Evolutionary conservation across 1,140 invertebrate genomes (phyloP).

Genomic region (Lasioglossum albipes): DNA sequence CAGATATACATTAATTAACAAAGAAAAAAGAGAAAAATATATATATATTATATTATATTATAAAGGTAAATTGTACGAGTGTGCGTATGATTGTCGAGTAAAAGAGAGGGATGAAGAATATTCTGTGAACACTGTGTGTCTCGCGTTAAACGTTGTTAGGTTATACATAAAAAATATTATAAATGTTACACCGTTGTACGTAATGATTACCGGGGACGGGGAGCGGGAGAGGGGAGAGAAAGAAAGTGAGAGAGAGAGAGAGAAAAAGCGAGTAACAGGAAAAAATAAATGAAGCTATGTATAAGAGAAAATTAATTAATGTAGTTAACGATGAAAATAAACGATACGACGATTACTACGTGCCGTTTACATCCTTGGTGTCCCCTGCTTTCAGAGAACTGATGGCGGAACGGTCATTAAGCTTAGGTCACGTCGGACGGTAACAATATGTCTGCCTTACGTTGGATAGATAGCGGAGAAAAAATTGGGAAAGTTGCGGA

Average conservation of each 20-base stretch:
- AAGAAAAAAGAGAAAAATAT: slow-evolving; percentile 18
- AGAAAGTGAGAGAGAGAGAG: too few species aligned
- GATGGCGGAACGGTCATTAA: too few species aligned
- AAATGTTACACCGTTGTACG: slow-evolving; percentile 78
- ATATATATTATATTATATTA: background rate
- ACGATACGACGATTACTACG: slow-evolving; percentile 52
- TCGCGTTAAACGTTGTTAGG: slow-evolving; percentile 77
- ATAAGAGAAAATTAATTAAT: slow-evolving; percentile 67
- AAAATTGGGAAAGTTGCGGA: too few species aligned
- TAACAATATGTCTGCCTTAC: too few species aligned
- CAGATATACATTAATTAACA: slow-evolving; percentile 4
- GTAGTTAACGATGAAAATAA: slow-evolving; percentile 68
- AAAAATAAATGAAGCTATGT: slow-evolving; percentile 51
- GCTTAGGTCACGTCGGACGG: too few species aligned
- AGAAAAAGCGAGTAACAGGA: too few species aligned
- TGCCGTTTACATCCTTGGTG: background rate
- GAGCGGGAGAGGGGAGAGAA: too few species aligned
- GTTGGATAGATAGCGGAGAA: too few species aligned
- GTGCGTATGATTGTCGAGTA: background rate
- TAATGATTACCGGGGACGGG: slow-evolving; percentile 71
- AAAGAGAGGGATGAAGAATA: background rate
- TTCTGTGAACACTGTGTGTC: slow-evolving; percentile 65
- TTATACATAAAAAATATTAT: slow-evolving; percentile 77
- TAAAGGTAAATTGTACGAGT: background rate
- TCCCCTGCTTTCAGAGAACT: too few species aligned